These are phyloP conservation scores for Lordiphosa stackelbergi DNA, from an alignment of 1,140 invertebrate species.

Conservation along the genomic window DNA sequence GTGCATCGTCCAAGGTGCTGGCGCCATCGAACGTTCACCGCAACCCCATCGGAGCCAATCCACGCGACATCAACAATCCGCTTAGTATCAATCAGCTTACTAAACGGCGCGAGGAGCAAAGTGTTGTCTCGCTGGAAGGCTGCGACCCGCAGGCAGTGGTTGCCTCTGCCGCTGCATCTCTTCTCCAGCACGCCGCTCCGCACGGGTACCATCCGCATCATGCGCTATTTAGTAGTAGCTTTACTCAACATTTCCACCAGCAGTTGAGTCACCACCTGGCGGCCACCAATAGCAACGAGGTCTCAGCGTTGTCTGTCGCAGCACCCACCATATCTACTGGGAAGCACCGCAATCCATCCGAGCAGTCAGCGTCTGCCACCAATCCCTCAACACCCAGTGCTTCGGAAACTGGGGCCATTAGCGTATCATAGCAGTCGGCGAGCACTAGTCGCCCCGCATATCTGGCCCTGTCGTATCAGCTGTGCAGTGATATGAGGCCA, in stretches of 20 bases:
- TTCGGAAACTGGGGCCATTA: conserved; percentile 66
- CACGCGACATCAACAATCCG: conserved; percentile 93
- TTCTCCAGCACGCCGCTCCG: conserved; percentile 24
- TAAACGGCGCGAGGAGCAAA: conserved; percentile 71
- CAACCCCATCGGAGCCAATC: conserved; percentile 92
- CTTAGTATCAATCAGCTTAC: conserved; percentile 92
- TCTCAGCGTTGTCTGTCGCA: conserved; percentile 16
- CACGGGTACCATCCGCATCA: conserved; percentile 33
- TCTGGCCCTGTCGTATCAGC: background rate
- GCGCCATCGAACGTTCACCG: conserved; percentile 32
- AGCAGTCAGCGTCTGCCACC: conserved; percentile 22
- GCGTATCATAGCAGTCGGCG: conserved; percentile 63
- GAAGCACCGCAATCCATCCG: conserved; percentile 38
- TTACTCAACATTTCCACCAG: conserved; percentile 65
- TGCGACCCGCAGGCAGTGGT: conserved; percentile 11
- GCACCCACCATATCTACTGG: conserved; percentile 20
- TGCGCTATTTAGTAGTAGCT: conserved; percentile 41
- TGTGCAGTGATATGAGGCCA: background rate
- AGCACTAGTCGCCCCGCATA: background rate
- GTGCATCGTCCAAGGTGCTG: conserved; percentile 12
- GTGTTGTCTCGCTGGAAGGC: conserved; percentile 13
- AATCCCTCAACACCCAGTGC: conserved; percentile 29
- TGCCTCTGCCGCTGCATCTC: conserved; percentile 12
- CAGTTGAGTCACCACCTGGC: conserved; percentile 52
- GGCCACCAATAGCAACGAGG: conserved; percentile 9